These are phyloP conservation scores for Psettodes erumei DNA, from an alignment of 2,113 vertebrate genomes.

Conservation along the genomic window DNA sequence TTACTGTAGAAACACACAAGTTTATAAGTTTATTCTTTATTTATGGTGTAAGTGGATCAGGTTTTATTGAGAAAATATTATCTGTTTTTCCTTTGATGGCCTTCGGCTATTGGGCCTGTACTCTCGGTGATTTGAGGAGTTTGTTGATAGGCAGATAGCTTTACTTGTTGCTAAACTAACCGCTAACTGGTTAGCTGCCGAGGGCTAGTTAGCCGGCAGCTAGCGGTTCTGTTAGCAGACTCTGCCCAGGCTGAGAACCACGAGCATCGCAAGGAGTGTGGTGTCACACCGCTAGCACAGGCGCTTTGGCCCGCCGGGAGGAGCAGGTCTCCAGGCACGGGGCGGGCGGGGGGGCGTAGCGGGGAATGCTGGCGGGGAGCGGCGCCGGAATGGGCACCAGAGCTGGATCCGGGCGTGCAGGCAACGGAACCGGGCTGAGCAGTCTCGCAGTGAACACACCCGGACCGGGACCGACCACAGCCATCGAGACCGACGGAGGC, in stretches of 20 bases:
- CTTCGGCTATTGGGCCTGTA: background rate
- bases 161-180: slow-evolving; percentile 47
- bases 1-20: slow-evolving; percentile 48
- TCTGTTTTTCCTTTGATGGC: accelerated
- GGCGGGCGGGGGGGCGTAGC: slow-evolving; percentile 10
- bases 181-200: slow-evolving; percentile 16
- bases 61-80: background rate
- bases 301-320: background rate
- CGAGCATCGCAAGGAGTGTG: slow-evolving; percentile 25
- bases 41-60: background rate
- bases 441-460: slow-evolving; percentile 39
- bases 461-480: slow-evolving; percentile 54
- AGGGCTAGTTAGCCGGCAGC: slow-evolving; percentile 32
- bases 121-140: background rate
- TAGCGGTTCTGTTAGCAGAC: background rate
- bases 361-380: slow-evolving; percentile 60
- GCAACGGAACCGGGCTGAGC: slow-evolving; percentile 70
- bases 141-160: background rate
- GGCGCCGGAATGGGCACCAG: slow-evolving; percentile 71
- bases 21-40: slow-evolving; percentile 57
- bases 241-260: slow-evolving; percentile 23
- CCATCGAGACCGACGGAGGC: slow-evolving; percentile 51
- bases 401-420: slow-evolving; percentile 60
- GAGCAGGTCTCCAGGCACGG: background rate
- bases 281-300: background rate